These are phyloP conservation scores for Notiomystis cincta DNA, from an alignment of 2,113 vertebrate species.

Conservation along the genomic window DNA sequence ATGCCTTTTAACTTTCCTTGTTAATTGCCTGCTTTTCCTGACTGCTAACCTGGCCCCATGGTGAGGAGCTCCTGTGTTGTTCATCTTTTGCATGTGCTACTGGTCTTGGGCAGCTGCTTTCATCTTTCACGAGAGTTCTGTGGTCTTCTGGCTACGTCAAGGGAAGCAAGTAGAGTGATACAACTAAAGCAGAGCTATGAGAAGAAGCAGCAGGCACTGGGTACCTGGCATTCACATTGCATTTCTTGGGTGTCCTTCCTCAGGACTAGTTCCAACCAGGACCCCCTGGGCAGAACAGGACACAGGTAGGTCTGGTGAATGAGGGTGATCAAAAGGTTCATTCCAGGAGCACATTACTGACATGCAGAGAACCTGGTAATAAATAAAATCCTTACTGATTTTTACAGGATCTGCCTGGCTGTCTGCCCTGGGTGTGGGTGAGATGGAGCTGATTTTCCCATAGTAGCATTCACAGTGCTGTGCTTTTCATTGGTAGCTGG, in stretches of 20 bases:
- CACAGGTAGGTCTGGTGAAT: neutral
- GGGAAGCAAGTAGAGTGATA: neutral
- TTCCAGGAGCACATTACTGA: neutral
- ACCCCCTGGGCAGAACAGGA: neutral
- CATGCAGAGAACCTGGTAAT: neutral
- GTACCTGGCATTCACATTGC: rapidly evolving
- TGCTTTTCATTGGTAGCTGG: neutral
- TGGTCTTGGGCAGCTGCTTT: neutral
- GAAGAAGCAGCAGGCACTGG: neutral
- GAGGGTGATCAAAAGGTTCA: neutral
- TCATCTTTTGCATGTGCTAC: neutral
- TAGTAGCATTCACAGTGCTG: neutral
- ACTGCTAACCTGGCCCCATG: neutral
- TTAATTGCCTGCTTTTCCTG: neutral
- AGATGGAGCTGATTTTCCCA: neutral
- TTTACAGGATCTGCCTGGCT: neutral
- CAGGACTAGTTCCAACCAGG: neutral
- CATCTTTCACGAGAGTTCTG: neutral
- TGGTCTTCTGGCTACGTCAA: neutral
- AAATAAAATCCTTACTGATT: neutral
- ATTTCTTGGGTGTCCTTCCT: neutral
- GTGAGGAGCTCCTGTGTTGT: neutral
- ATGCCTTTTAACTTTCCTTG: neutral
- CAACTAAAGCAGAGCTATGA: neutral
- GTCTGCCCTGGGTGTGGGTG: neutral